A percentile compares a stretch with the other conserved stretches of the same genome.
Evolutionary conservation across 2,797 vertebrate species (phyloP).

Genomic region (Esox masquinongy): DNA sequence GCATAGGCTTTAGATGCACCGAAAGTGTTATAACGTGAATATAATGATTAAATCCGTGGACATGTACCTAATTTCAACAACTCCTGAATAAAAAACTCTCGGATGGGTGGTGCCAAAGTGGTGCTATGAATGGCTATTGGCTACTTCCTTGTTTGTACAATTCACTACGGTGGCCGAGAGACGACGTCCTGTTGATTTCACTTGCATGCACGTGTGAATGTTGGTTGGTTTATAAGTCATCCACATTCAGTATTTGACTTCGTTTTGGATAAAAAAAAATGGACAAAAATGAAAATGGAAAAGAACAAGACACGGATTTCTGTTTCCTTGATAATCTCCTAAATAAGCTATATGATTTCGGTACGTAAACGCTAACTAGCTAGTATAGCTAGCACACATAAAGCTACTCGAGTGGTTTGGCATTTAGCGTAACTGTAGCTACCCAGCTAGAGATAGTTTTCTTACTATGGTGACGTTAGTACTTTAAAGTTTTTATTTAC

Average conservation of each 20-base stretch:
- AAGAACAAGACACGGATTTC: slow-evolving; percentile 44
- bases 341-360: slow-evolving; percentile 76
- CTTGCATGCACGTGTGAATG: slow-evolving; percentile 31
- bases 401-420: neutral
- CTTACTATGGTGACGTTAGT: neutral
- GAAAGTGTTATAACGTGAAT: neutral
- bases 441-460: neutral
- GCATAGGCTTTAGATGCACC: slow-evolving; percentile 13
- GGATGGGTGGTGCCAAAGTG: slow-evolving; percentile 61
- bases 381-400: neutral
- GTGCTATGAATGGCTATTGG: neutral
- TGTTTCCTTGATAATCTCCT: slow-evolving; percentile 67
- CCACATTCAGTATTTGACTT: neutral
- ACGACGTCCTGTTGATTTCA: neutral
- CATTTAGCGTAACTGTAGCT: neutral
- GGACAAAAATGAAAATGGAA: slow-evolving; percentile 11
- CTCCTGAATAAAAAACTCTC: slow-evolving; percentile 15
- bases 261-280: neutral
- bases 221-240: slow-evolving; percentile 39
- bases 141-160: slow-evolving; percentile 47
- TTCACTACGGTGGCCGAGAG: slow-evolving; percentile 56
- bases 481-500: neutral
- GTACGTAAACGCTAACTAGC: slow-evolving; percentile 52
- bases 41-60: neutral
- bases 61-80: neutral